Conservation (phyloP, 2,113 vertebrate species). For the Notothenia coriiceps region DNA sequence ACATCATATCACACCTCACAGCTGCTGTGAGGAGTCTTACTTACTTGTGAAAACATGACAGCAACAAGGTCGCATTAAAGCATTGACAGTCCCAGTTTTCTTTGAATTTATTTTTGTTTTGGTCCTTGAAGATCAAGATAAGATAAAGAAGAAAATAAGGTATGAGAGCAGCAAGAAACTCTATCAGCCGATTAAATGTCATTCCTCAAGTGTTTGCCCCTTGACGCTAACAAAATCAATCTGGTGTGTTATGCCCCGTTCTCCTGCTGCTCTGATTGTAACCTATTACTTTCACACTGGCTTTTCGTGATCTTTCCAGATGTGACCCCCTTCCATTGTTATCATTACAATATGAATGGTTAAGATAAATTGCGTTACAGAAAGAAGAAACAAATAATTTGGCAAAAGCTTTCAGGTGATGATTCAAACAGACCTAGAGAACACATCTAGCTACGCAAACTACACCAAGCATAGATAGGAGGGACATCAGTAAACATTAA, state of each 20-base stretch:
- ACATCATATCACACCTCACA: slow-evolving; percentile 20
- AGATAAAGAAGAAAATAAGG: background rate
- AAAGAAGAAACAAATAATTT: background rate
- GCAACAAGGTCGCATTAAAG: slow-evolving; percentile 40
- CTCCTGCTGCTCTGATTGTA: slow-evolving; percentile 16
- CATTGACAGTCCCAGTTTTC: slow-evolving; percentile 11
- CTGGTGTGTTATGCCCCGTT: background rate
- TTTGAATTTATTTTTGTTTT: slow-evolving; percentile 17
- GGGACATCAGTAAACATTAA: slow-evolving; percentile 37
- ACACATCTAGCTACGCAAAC: slow-evolving; percentile 24
- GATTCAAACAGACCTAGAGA: slow-evolving; percentile 33
- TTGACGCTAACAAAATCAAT: slow-evolving; percentile 17
- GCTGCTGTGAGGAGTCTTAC: slow-evolving; percentile 18
- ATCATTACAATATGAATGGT: slow-evolving; percentile 17
- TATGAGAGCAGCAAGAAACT: slow-evolving; percentile 16
- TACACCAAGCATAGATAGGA: slow-evolving; percentile 5
- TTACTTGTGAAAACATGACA: background rate
- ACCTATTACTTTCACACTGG: slow-evolving; percentile 19
- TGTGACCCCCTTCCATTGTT: background rate
- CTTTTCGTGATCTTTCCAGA: slow-evolving; percentile 27
- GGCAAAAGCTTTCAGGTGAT: slow-evolving; percentile 30
- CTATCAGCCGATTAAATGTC: background rate
- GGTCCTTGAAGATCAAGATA: slow-evolving; percentile 13
- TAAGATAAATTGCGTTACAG: background rate
- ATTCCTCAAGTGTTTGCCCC: slow-evolving; percentile 13